Conservation (phyloP, 2,797 vertebrate species). For the Aselliscus stoliczkanus region DNA sequence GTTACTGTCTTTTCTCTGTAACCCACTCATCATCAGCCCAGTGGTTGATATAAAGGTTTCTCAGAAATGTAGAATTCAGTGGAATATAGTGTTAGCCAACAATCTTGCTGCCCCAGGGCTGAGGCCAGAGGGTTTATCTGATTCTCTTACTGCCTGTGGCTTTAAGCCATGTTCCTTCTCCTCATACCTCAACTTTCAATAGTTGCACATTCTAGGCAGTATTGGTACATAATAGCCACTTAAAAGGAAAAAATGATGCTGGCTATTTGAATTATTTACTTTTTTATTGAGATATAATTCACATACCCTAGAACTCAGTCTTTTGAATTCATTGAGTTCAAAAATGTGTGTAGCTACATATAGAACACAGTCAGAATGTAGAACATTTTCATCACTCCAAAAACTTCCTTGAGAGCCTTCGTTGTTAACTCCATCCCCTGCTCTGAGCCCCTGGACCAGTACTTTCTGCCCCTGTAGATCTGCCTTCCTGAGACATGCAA, state of each 20-base stretch:
- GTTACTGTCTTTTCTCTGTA: neutral
- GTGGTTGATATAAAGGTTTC: neutral
- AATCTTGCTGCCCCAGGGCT: neutral
- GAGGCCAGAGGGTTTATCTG: neutral
- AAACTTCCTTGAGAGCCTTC: neutral
- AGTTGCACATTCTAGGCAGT: neutral
- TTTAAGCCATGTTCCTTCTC: neutral
- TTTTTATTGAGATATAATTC: neutral
- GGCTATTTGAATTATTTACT: neutral
- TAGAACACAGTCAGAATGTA: neutral
- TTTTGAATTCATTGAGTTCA: neutral
- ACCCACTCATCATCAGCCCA: neutral
- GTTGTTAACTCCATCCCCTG: too few species aligned
- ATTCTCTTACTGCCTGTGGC: neutral
- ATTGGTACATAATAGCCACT: neutral
- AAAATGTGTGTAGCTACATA: neutral
- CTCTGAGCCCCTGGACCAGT: neutral
- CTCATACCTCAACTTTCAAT: neutral
- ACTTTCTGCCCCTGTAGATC: neutral
- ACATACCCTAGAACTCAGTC: neutral
- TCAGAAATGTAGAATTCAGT: neutral
- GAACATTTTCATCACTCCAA: neutral
- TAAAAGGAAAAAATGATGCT: neutral
- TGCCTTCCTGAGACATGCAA: neutral
- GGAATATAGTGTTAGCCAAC: neutral